Evolutionary conservation across 2,113 vertebrate species (phyloP), one percentile per base, ranked within the genome.

Genomic region (Candoia aspera): DNA sequence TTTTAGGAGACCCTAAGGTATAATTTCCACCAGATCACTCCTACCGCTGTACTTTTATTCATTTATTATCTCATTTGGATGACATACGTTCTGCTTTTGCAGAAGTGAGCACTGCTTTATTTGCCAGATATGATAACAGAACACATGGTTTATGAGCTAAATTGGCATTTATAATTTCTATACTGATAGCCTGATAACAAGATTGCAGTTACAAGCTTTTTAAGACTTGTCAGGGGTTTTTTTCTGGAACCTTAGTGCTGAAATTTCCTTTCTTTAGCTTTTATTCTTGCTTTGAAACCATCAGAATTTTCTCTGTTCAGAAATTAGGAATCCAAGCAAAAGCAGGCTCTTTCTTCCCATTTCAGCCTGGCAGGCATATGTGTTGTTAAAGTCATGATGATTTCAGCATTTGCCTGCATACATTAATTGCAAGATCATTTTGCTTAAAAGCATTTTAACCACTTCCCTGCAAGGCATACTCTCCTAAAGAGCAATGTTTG

Each of bases 221-320:
- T 29, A 57, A 90, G 53, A 24, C 42, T 24, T 46, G 21, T 84
- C 46, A 8, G 13, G 2, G 15, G 21, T 84, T 85, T 8, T 85
- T 53, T 85, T 29, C 46, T 85, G 19, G 46, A 53, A 24, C 46
- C 4, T 3, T 62, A 10, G 42, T 84, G 83, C 37, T 42, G 23
- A 49, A 49, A 26, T 4, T 68, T 68, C 62, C 11, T 68, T 68
- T 68, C 12, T 68, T 68, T 10, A 68, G 62, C 62, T 68, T 68
- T 68, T 64, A 60, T 64, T 90, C 23, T 42, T 90, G n/a, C 55
- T 79, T 55, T 90, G 49, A 90, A 90, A 89, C 15, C 88, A 89
- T 17, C 33, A 83, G 68, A 89, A 9, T 13, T 24, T 15, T 23
- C 33, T 68, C n/a, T 26, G 8, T 19, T 8, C 12, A 37, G 49